Evolutionary conservation across 2,888 invertebrate species (phyloP), one percentile per base, ranked within the genome.

Genomic region (Protodeltote pygarga): DNA sequence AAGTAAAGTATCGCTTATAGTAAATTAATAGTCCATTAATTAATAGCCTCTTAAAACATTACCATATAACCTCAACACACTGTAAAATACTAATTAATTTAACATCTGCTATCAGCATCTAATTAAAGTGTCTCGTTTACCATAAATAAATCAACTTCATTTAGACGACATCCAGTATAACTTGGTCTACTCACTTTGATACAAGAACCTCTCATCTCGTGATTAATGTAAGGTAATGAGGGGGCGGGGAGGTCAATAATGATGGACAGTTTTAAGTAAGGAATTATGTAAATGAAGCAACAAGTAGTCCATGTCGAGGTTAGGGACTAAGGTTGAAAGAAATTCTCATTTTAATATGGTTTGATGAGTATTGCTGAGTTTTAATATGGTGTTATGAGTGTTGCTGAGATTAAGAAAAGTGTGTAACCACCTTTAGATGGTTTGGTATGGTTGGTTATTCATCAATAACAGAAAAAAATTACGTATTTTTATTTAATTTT

Each of bases 271-370:
- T 8, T 55, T 42, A 58, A 58, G 48, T 55, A 41, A 47, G 55
- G 57, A 23, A 53, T 67, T 53, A 65, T 50, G 52, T 44, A 37
- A 63, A 64, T 64, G 9, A 13, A 11, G 59, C 64, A 67, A 65
- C 64, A 65, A 67, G 64, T 65, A 42, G 38, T 11, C 17, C 24
- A 23, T 29, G 42, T 46, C 23, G 10, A 13, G 53, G 38, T 39
- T 42, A 32, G 40, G 62, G 34, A 10, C 34, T 3, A 13, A 13
- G 48, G 23, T 47, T 29, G 23, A 57, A 57, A 48, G 35, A 57
- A 52, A 57, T 58, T 46, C 44, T 33, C 27, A 13, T 44, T 34
- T 41, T 35, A n/a, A 29, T 29, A 10, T 28, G 9, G 11, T 24
- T 8, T n/a, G 15, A 5, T 3, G 8, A 17, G 17, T 1, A 23